A percentile compares a stretch with the other conserved stretches of the same genome.
phyloP scores from a whole-genome alignment of 2,113 vertebrate genomes.

The Leptosomus discolor region DNA sequence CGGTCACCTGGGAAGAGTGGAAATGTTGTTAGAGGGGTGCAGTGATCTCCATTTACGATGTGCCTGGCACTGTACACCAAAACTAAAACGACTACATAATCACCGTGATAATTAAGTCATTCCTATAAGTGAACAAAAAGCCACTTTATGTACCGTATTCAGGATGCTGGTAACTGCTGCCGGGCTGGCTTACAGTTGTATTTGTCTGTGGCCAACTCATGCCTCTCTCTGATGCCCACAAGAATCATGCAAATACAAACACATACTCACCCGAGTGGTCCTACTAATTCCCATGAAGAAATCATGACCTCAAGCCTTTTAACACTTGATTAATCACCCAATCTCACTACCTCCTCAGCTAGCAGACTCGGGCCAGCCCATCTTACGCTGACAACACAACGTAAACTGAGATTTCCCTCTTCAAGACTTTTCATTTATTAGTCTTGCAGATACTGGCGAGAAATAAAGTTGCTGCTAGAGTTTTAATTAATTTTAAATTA shows the following conservation, averaged over 20 bases:
- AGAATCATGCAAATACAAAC: neutral
- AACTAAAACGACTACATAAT: neutral
- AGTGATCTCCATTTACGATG: neutral
- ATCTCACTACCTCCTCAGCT: neutral
- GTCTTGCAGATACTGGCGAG: neutral
- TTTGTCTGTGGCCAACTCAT: neutral
- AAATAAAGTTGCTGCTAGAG: neutral
- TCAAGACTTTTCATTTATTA: neutral
- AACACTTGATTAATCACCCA: neutral
- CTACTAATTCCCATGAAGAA: neutral
- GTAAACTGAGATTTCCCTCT: neutral
- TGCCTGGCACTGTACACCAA: neutral
- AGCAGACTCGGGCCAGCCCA: neutral
- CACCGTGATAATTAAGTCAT: neutral
- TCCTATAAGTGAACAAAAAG: neutral
- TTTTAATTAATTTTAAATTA: neutral
- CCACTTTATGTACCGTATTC: neutral
- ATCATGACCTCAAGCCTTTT: neutral
- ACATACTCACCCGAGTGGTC: neutral
- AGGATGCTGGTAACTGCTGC: neutral
- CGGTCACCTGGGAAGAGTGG: constrained; percentile 75
- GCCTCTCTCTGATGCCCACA: neutral
- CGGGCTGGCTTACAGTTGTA: neutral
- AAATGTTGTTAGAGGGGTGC: neutral
- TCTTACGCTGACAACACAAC: neutral